Base-by-base conservation (phyloP, 53 echinoderm and acorn worm species). In the Holothuria scabra region DNA sequence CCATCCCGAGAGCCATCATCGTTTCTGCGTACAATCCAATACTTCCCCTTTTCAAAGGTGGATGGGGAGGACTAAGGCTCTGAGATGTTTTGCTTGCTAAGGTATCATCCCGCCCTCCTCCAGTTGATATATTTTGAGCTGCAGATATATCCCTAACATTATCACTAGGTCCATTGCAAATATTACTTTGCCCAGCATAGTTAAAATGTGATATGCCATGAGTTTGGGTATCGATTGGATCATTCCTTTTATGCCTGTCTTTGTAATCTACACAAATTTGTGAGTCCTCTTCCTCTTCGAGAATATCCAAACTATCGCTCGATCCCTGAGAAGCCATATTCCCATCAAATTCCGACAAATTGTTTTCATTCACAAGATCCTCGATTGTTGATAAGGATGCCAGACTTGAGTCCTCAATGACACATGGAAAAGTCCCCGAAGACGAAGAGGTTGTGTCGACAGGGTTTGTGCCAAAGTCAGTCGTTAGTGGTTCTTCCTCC, bases 351-450 rank as follows among this genome's bases (percentile, higher is more conserved):
- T 81, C 81, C 38, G 81, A 81, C 30, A 81, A 37, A 28, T 81
- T 81, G 34, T 63, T 60, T 33, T 63, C 81, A 13, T 38, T 63
- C 13, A 81, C 63, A 24, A 81, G 81, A 48, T 81, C 81, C 46
- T 81, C 81, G 31, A 81, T 81, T 23, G 81, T 81, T n/a, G 81
- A 81, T 31, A 81, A 28, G 2, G 81, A 81, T 34, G 62, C 81
- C 24, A 81, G 64, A 63, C 81, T 81, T 3, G 81, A 81, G 41
- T 81, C 81, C 20, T 81, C 81, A 22, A 81, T 62, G 64, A 81
- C 64, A 37, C 81, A 81, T 5, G 81, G 81, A 60, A 81, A 81
- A 81, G 81, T 81, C 61, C 81, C 81, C 2, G 81, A 81, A 35
- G 81, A 81, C 31, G 81, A 81, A 21, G 81, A 62, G 6, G 64